Evolutionary conservation across 2,888 invertebrate genomes (phyloP).

Genomic region (Orthonevra nobilis): DNA sequence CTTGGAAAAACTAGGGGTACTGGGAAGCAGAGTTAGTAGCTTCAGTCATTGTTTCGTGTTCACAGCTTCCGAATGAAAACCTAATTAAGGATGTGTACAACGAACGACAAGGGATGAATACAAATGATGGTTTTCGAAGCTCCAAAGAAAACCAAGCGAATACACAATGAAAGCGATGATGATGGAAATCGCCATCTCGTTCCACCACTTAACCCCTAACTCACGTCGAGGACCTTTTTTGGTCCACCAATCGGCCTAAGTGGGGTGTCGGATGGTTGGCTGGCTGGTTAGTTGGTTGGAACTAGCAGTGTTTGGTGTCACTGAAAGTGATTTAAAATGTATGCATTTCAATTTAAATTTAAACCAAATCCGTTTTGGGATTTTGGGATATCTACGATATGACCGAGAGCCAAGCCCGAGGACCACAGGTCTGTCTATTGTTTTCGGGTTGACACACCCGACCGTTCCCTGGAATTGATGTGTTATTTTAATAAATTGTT

Average conservation of each 20-base stretch:
- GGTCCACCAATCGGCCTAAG: constrained; percentile 9
- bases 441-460: constrained; percentile 5
- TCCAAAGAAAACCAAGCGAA: constrained; percentile 9
- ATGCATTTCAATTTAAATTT: constrained; percentile 40
- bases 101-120: constrained; percentile 59
- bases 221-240: constrained; percentile 37
- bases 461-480: constrained; percentile 3
- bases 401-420: constrained; percentile 11
- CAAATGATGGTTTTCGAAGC: constrained; percentile 43
- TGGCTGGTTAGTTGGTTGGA: neutral
- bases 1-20: neutral
- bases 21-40: constrained; percentile 14
- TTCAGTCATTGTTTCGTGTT: constrained; percentile 47
- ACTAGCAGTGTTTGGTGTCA: constrained; percentile 22
- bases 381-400: constrained; percentile 6
- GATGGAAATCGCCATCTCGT: constrained; percentile 31
- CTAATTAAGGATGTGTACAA: constrained; percentile 63
- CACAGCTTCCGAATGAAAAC: constrained; percentile 58
- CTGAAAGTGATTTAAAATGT: constrained; percentile 54
- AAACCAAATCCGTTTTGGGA: constrained; percentile 30
- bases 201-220: constrained; percentile 24
- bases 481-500: constrained; percentile 2
- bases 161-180: constrained; percentile 28
- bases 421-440: neutral
- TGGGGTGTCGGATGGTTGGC: too few relatives aligned